Evolutionary conservation across 2,888 invertebrate species (phyloP), one percentile per base, ranked within the genome.

Genomic region (Phlogophora meticulosa): DNA sequence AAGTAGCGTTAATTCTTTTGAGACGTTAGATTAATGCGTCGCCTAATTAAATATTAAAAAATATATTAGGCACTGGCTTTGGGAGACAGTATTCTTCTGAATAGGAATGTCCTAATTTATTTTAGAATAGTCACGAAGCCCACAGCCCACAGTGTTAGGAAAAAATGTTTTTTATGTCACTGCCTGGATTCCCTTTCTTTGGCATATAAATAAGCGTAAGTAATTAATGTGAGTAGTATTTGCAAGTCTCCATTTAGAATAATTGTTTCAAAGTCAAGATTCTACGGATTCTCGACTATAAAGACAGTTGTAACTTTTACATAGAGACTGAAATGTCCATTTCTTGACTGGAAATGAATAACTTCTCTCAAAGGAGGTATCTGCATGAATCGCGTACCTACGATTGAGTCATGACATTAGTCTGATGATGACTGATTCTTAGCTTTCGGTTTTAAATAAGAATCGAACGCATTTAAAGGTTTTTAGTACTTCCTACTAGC

Each of bases 31-130:
- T 82, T 83, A 81, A 83, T 82, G 80, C 72, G 72, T 58, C 52
- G 64, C 80, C 69, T 85, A 82, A 82, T 84, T 83, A 82, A 85
- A 82, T 83, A 81, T 77, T 83, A 83, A 78, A 71, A 71, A 75
- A 72, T 58, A 75, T 66, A 72, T 77, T 70, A 59, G 36, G 56
- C 58, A 51, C 61, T 46, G 69, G 43, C 49, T 60, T 63, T 42
- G 56, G 51, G 46, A 68, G 53, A 59, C 65, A 49, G 45, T 42
- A 49, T 58, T 65, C 66, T 66, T 73, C 58, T 68, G 57, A 74
- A 71, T 67, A 48, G 48, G 56, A 65, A 80, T 68, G 52, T 59
- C 43, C 48, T 71, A 59, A 66, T 71, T 82, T 72, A 63, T 68
- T 69, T 42, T 48, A 43, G 28, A 51, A 40, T 51, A 56, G 43